Conservation (phyloP, 2,888 invertebrate genomes). For the Drosophila subsilvestris region DNA sequence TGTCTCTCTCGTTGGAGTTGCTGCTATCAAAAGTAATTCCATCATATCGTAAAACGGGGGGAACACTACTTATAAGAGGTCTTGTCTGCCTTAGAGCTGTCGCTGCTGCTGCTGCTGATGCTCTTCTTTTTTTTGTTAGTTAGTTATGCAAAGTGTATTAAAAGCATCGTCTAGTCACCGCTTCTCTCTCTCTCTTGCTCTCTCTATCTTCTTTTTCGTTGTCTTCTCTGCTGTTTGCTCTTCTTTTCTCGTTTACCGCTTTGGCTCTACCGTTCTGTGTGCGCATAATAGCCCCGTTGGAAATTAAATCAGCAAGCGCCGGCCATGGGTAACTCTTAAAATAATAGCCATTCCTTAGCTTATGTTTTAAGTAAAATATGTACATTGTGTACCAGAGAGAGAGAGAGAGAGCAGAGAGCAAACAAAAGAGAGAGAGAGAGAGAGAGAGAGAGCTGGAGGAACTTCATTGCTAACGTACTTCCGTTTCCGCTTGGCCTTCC, state of each 20-base stretch:
- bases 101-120: background rate
- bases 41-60: constrained; percentile 33
- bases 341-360: constrained; percentile 79
- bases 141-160: constrained; percentile 44
- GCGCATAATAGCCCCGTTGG: constrained; percentile 69
- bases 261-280: constrained; percentile 57
- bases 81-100: background rate
- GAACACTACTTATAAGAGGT: constrained; percentile 13
- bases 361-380: constrained; percentile 73
- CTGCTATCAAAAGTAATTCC: constrained; percentile 20
- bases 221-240: constrained; percentile 13
- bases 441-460: background rate
- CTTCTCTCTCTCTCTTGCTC: constrained; percentile 16
- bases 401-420: constrained; percentile 5
- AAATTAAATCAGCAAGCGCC: constrained; percentile 76
- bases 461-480: constrained; percentile 54
- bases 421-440: background rate
- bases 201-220: constrained; percentile 27
- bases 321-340: constrained; percentile 72
- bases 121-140: constrained; percentile 5
- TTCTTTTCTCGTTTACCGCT: constrained; percentile 56
- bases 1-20: background rate
- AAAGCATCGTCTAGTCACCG: constrained; percentile 30
- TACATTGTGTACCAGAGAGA: constrained; percentile 54
- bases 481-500: constrained; percentile 56